phyloP scores from a whole-genome alignment of 64 coral and sea anemone genomes.

The Montipora sp. region DNA sequence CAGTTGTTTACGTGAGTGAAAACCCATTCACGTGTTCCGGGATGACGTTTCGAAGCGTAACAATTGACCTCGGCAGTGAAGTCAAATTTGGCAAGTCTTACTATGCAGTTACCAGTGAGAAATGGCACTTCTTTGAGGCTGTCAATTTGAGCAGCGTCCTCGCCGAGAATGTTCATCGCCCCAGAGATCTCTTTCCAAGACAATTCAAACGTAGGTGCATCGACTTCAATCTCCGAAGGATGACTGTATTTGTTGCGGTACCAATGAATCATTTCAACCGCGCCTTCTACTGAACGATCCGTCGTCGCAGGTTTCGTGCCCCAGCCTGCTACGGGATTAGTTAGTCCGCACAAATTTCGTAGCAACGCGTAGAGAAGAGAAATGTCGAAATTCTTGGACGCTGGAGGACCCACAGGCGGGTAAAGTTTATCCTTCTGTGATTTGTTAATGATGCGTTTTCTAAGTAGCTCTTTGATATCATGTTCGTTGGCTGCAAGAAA shows the following conservation, averaged over 20 bases:
- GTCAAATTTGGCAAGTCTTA: conserved; percentile 65
- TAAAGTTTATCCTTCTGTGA: conserved; percentile 76
- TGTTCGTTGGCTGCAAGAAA: conserved; percentile 19
- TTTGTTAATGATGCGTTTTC: conserved; percentile 27
- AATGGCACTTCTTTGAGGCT: conserved; percentile 46
- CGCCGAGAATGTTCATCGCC: conserved; percentile 50
- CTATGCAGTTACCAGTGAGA: conserved; percentile 36
- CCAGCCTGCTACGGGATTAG: conserved; percentile 62
- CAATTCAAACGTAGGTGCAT: conserved; percentile 27
- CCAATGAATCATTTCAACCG: conserved; percentile 65
- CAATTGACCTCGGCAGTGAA: conserved; percentile 56
- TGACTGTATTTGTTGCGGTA: conserved; percentile 63
- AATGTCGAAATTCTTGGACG: conserved; percentile 63
- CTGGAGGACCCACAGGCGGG: conserved; percentile 2
- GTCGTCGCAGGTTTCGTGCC: conserved; percentile 54
- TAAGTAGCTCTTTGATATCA: conserved; percentile 10
- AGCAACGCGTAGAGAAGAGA: conserved; percentile 54
- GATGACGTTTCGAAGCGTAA: conserved; percentile 40
- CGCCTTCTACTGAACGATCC: conserved; percentile 45
- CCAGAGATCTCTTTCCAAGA: conserved; percentile 58
- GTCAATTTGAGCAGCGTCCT: conserved; percentile 21
- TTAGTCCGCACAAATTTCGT: conserved; percentile 60
- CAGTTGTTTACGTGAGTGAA: conserved; percentile 57
- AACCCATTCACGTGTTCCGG: conserved; percentile 71
- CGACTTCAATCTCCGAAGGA: conserved; percentile 7